Evolutionary conservation across 1,140 invertebrate genomes (phyloP), one percentile per base, ranked within the genome.

Genomic region (silkworm (Bombyx mori)): DNA sequence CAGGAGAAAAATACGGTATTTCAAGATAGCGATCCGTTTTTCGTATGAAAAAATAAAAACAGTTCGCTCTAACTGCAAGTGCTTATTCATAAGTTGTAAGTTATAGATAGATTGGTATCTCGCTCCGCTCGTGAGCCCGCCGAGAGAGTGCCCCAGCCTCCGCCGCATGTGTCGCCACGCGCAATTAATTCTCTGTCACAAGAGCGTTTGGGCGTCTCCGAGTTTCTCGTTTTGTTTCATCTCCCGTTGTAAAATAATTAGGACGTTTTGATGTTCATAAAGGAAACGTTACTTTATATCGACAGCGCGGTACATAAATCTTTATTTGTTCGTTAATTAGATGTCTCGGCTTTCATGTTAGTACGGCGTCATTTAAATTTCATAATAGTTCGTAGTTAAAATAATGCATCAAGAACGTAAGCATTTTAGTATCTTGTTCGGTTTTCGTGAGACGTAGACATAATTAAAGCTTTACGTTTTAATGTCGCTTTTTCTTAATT

Each of bases 251-350:
- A 69, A 75, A 73, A 83, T 87, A 87, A 87, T 87, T 87, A 87
- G 84, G 81, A 85, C 81, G 78, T 87, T 87, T 87, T 87, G 82
- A 87, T 77, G 76, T 82, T 87, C 82, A 85, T 85, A 84, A 85
- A 84, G 82, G 80, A 82, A 85, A 67, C 76, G 79, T 84, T 84
- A 80, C 79, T 86, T 83, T 83, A 85, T 83, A 86, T 86, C 83
- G 83, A 86, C 83, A 85, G 82, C 72, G 76, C 79, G 78, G 67
- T 61, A 81, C 79, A 82, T 86, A 83, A 86, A 86, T 86, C 82
- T 86, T 83, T 75, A 83, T 85, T 82, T 77, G 73, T 70, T 64
- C 65, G 69, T 79, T 84, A 84, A 86, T 84, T 84, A 77, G 76
- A 65, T 76, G 68, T 73, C 71, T 56, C 50, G 26, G 26, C 26